phyloP scores from a whole-genome alignment of 2,113 vertebrate genomes.

The Neogale vison region DNA sequence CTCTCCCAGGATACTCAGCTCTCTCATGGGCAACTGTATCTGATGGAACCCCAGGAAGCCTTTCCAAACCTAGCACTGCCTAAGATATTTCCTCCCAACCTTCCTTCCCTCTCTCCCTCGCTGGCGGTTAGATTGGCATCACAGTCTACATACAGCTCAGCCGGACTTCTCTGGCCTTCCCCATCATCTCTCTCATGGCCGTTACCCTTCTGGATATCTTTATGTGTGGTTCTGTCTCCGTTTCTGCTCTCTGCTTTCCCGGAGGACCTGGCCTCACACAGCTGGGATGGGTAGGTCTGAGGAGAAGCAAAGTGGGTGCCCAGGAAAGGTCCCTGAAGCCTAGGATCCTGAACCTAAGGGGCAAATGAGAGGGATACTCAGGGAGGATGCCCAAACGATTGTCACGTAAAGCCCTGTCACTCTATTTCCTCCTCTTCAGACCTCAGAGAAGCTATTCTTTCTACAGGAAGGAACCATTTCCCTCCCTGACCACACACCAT shows the following conservation, averaged over 20 bases:
- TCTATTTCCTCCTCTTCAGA: not conserved
- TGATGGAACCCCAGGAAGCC: not conserved
- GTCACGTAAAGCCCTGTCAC: not conserved
- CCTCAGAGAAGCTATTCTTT: not conserved
- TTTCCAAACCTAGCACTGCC: not conserved
- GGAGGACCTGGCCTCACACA: not conserved
- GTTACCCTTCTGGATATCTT: not conserved
- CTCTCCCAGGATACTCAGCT: no score
- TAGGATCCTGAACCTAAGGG: not conserved
- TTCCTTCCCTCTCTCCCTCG: not conserved
- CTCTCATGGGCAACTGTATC: fast-evolving
- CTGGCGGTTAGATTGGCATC: fast-evolving
- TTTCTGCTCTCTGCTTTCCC: not conserved
- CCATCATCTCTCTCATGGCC: not conserved
- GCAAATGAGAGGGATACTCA: not conserved
- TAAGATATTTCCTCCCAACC: no score
- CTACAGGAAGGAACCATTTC: not conserved
- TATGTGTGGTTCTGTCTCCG: not conserved
- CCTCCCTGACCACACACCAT: not conserved
- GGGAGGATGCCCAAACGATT: not conserved
- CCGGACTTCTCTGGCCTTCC: no score
- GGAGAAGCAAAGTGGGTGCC: not conserved
- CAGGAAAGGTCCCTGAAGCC: not conserved
- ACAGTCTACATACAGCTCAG: not conserved
- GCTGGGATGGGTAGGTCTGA: not conserved